Evolutionary conservation across 2,113 vertebrate species (phyloP).

Genomic region (Amia ocellicauda): DNA sequence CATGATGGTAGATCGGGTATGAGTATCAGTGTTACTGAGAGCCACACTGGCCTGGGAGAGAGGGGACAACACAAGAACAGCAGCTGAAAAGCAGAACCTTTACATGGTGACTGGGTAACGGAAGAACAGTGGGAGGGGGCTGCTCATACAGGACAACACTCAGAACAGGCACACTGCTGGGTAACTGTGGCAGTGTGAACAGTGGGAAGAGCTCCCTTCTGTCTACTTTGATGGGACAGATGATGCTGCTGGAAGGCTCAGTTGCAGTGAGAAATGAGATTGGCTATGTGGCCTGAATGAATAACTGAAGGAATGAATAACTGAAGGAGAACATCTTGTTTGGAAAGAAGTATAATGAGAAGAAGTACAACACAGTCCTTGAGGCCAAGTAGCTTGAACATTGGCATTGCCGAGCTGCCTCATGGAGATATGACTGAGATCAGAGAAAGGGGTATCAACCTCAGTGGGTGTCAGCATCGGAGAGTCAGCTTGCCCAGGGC

Average conservation of each 20-base stretch:
- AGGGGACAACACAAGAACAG: conserved; percentile 14
- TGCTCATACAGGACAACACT: conserved; percentile 69
- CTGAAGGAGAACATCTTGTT: conserved; percentile 74
- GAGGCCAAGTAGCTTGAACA: conserved; percentile 69
- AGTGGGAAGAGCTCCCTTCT: conserved; percentile 76
- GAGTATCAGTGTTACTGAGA: no score
- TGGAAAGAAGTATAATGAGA: conserved; percentile 56
- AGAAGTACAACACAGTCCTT: conserved; percentile 64
- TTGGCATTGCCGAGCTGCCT: conserved; percentile 64
- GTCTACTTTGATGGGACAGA: conserved; percentile 75
- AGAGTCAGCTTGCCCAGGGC: conserved; percentile 72
- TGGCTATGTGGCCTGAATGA: conserved; percentile 71
- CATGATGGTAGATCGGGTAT: conserved; percentile 66
- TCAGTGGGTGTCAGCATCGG: conserved; percentile 76
- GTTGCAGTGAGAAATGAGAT: conserved; percentile 61
- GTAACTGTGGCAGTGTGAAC: conserved; percentile 72
- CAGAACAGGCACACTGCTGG: conserved; percentile 70
- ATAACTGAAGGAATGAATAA: conserved; percentile 73
- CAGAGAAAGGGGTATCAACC: conserved; percentile 70
- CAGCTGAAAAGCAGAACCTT: conserved; percentile 58
- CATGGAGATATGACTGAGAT: conserved; percentile 78
- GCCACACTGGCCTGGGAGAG: conserved; percentile 70
- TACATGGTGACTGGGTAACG: conserved; percentile 50
- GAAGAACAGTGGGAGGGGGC: conserved; percentile 46
- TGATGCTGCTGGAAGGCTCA: conserved; percentile 66